Evolutionary conservation across 2,113 vertebrate species (phyloP).

Genomic region (Equus quagga): DNA sequence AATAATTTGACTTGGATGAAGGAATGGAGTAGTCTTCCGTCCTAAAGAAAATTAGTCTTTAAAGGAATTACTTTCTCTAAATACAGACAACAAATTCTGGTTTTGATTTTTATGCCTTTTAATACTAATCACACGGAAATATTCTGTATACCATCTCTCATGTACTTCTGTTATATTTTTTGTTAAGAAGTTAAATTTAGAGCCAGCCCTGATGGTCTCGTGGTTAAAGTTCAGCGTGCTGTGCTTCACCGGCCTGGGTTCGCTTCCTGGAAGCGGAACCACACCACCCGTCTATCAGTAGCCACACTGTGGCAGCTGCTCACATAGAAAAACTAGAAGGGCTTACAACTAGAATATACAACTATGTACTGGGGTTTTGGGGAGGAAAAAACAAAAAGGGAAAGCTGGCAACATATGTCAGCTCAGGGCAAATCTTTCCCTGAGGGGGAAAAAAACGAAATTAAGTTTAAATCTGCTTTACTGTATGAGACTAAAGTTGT

Average conservation of each 20-base stretch:
- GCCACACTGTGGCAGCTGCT: no score
- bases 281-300: no score
- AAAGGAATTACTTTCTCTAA: slow-evolving; percentile 23
- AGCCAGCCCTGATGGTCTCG: no score
- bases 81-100: not conserved
- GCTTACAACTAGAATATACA: no score
- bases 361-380: no score
- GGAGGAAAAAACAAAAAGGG: no score
- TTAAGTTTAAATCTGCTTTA: slow-evolving; percentile 43
- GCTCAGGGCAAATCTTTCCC: no score
- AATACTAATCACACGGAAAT: not conserved
- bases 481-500: slow-evolving; percentile 1
- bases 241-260: no score
- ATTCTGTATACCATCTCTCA: not conserved
- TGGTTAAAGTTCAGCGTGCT: no score
- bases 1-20: slow-evolving; percentile 11
- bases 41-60: slow-evolving; percentile 38
- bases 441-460: not conserved
- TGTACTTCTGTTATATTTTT: slow-evolving; percentile 14
- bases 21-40: not conserved
- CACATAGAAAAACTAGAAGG: no score
- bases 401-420: no score
- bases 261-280: no score
- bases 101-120: slow-evolving; percentile 46
- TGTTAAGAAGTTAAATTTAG: slow-evolving; percentile 43